Base-by-base conservation (phyloP, 1,140 invertebrate genomes). In the Chrysoperla carnea region DNA sequence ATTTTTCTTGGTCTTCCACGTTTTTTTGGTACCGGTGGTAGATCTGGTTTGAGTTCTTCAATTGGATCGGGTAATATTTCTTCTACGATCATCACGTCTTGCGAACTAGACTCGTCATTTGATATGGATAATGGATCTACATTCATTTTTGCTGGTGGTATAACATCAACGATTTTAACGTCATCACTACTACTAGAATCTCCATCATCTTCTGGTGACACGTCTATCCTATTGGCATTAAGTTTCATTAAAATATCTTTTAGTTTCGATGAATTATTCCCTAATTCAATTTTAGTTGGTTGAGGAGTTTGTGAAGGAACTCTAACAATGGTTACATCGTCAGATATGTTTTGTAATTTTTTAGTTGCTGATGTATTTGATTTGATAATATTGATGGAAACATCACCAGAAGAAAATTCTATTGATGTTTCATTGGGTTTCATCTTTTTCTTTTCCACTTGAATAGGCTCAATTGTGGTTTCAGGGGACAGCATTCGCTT, bases 81-180 rank as follows among this genome's bases (percentile, higher is more conserved):
- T 11, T 44, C 27, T 8, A 48, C 12, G 39, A 46, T 50, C 12
- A 43, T 39, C 39, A 43, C 47, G 37, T 48, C 49, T 42, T 50
- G 47, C 14, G 48, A 52, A 42, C 45, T 47, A n/a, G 50, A 52
- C 43, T 54, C 52, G 27, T 54, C 51, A 38, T 45, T 50, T 8
- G 50, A 49, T 4, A 46, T 40, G 14, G 51, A 44, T 1, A 48
- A 48, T 4, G 31, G 8, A 11, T 12, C 31, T 4, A 33, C n/a
- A 41, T 41, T 28, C 1, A n/a, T 6, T 29, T 46, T 48, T 23
- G 47, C 31, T 23, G 43, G 44, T 8, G 38, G 11, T 6, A 29
- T 27, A 11, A 41, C 29, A 41, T 52, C 52, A 11, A 50, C 44
- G 5, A 49, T 46, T 31, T 45, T 41, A 33, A 51, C 43, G 44